phyloP scores from a whole-genome alignment of 2,113 vertebrate species.

The Eptesicus fuscus region DNA sequence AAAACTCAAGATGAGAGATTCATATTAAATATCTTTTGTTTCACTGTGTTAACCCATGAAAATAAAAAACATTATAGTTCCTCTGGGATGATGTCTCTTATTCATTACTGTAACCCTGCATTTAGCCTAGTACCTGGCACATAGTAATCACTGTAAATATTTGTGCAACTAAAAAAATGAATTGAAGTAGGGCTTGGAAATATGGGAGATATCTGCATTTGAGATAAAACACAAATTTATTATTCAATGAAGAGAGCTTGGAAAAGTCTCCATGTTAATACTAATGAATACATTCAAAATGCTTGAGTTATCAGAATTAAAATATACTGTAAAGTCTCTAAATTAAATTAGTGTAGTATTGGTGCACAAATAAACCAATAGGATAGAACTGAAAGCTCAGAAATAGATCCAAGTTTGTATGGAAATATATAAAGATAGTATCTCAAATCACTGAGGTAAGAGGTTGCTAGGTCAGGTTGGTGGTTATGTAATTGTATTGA shows the following conservation, averaged over 20 bases:
- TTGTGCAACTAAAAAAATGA: slow-evolving; percentile 1
- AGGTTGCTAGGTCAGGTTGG: neutral
- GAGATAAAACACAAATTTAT: neutral
- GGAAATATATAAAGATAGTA: neutral
- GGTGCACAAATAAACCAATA: neutral
- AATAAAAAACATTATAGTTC: neutral
- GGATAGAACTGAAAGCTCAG: neutral
- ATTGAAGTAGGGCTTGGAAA: neutral
- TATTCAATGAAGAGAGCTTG: neutral
- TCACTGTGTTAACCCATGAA: neutral
- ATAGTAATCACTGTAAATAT: neutral
- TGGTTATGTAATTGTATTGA: neutral
- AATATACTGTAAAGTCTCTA: neutral
- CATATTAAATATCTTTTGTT: neutral
- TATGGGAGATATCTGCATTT: neutral
- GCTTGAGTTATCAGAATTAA: neutral
- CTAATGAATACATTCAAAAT: neutral
- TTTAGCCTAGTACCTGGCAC: neutral
- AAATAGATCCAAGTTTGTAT: neutral
- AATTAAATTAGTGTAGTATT: neutral
- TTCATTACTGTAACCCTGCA: neutral
- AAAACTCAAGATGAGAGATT: neutral
- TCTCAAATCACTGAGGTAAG: neutral
- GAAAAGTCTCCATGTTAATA: neutral
- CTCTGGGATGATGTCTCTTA: neutral